Evolutionary conservation across 2,113 vertebrate species (phyloP).

Genomic region (Ictidomys tridecemlineatus): DNA sequence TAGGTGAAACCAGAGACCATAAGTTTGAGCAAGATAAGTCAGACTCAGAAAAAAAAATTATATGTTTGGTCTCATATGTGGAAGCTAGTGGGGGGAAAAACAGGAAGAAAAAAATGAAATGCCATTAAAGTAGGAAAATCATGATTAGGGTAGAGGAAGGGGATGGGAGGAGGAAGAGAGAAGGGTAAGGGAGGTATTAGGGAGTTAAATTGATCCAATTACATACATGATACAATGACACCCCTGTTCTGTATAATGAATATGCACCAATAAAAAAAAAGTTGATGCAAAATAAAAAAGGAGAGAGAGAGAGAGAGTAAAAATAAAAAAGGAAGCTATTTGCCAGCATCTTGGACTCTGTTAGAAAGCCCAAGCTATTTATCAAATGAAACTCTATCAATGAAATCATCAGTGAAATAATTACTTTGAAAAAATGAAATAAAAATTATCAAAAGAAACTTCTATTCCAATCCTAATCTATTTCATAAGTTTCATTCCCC

Average conservation of each 20-base stretch:
- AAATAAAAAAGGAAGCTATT: not conserved
- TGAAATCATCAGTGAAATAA: not conserved
- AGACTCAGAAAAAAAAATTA: not conserved
- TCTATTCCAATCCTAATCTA: not conserved
- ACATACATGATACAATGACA: not conserved
- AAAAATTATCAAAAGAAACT: slow-evolving; percentile 12
- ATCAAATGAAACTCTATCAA: not conserved
- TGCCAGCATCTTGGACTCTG: not conserved
- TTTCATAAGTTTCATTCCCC: not conserved
- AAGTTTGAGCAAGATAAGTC: not conserved
- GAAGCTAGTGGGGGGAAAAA: not conserved
- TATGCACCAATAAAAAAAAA: not conserved
- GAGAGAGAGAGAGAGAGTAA: not conserved
- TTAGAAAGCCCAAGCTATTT: not conserved
- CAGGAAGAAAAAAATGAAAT: not conserved
- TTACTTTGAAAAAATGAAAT: not conserved
- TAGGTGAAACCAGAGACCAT: not conserved
- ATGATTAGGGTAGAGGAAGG: not conserved
- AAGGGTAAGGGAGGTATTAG: not conserved
- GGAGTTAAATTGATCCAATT: not conserved
- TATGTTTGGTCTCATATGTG: not conserved
- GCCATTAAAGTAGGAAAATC: not conserved
- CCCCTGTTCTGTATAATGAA: not conserved
- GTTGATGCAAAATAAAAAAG: not conserved
- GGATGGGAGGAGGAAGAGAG: not conserved